A percentile compares a stretch with the other conserved stretches of the same genome.
Evolutionary conservation across 1,140 invertebrate genomes (phyloP).

Genomic region (Cephus cinctus): DNA sequence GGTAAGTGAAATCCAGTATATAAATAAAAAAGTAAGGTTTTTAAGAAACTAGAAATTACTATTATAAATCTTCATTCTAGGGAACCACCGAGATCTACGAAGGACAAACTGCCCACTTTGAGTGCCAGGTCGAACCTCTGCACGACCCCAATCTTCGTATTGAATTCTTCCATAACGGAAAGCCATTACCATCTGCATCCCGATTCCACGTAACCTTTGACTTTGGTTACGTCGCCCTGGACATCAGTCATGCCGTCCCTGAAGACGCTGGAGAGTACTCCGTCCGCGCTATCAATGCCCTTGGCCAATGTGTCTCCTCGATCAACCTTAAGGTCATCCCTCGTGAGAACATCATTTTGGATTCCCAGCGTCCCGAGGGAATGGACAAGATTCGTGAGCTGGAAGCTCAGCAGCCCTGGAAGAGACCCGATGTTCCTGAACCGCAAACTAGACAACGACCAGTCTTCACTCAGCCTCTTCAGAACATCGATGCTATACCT

Average conservation of each 20-base stretch:
- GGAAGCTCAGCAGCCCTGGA: slow-evolving; percentile 79
- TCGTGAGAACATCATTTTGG: slow-evolving; percentile 86
- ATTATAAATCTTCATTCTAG: slow-evolving; percentile 42
- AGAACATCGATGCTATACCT: slow-evolving; percentile 84
- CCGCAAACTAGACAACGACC: slow-evolving; percentile 86
- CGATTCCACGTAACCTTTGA: slow-evolving; percentile 93
- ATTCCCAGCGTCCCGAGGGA: slow-evolving; percentile 94
- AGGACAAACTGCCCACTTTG: slow-evolving; percentile 86
- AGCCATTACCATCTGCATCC: slow-evolving; percentile 80
- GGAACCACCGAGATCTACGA: slow-evolving; percentile 83
- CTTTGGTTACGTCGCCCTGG: slow-evolving; percentile 92
- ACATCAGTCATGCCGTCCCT: slow-evolving; percentile 84
- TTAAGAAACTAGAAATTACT: too few species aligned
- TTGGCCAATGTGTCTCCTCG: slow-evolving; percentile 82
- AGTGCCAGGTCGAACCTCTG: slow-evolving; percentile 87
- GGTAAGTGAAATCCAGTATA: slow-evolving; percentile 36
- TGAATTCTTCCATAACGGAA: slow-evolving; percentile 90
- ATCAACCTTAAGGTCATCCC: slow-evolving; percentile 81
- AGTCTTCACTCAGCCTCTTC: slow-evolving; percentile 91
- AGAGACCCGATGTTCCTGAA: slow-evolving; percentile 76
- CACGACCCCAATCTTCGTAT: slow-evolving; percentile 88
- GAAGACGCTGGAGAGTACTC: slow-evolving; percentile 95
- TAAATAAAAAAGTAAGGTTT: slow-evolving; percentile 8
- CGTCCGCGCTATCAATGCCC: slow-evolving; percentile 82
- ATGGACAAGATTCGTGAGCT: slow-evolving; percentile 91